These are phyloP conservation scores for Ranitomeya variabilis DNA, from an alignment of 2,113 vertebrate genomes.

Conservation along the genomic window DNA sequence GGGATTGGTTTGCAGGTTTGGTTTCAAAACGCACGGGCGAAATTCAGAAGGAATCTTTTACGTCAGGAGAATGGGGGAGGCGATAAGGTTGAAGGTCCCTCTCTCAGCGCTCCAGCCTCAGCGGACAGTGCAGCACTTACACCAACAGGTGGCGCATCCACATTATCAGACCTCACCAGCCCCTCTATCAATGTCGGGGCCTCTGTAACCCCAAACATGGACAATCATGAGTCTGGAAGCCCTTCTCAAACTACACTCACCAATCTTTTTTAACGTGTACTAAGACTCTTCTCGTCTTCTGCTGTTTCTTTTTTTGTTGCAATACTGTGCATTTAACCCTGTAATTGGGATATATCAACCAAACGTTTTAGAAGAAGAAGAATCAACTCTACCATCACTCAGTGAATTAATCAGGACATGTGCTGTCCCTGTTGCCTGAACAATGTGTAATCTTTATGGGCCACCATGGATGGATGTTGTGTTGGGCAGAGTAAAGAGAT, in stretches of 20 bases:
- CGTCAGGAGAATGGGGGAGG: slow-evolving; percentile 99
- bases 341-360: slow-evolving; percentile 60
- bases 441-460: background rate
- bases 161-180: slow-evolving; percentile 99
- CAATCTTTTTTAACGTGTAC: slow-evolving; percentile 95
- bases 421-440: slow-evolving; percentile 41
- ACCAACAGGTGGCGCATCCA: slow-evolving; percentile 97
- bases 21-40: slow-evolving; percentile 99
- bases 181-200: slow-evolving; percentile 98
- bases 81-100: slow-evolving; percentile 98
- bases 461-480: slow-evolving; percentile 27
- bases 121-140: slow-evolving; percentile 97
- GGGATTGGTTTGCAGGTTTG: slow-evolving; percentile 99
- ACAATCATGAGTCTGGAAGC: slow-evolving; percentile 98
- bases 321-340: slow-evolving; percentile 62
- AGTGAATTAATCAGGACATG: slow-evolving; percentile 40
- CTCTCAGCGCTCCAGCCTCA: slow-evolving; percentile 92
- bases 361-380: slow-evolving; percentile 71
- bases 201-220: slow-evolving; percentile 98
- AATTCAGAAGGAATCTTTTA: slow-evolving; percentile 99
- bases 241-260: slow-evolving; percentile 99
- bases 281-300: slow-evolving; percentile 68
- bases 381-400: slow-evolving; percentile 18
- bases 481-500: slow-evolving; percentile 28
- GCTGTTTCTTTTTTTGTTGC: slow-evolving; percentile 65